Conservation (phyloP, 1,140 invertebrate species). For the Drosophila ficusphila region DNA sequence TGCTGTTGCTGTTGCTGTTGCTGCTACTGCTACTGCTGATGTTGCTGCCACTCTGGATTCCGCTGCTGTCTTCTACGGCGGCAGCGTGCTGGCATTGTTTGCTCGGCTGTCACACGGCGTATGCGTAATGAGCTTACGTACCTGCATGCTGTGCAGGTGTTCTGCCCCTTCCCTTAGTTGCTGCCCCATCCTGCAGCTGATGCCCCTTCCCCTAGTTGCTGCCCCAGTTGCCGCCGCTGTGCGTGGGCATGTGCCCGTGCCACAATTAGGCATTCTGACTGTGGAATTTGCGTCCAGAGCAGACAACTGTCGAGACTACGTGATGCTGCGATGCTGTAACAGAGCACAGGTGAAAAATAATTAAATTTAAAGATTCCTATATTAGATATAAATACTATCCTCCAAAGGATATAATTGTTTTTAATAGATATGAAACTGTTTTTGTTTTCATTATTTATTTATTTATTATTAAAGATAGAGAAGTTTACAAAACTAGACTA, state of each 20-base stretch:
- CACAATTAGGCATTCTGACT: slow-evolving; percentile 76
- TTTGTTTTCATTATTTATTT: no score
- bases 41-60: slow-evolving; percentile 44
- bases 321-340: slow-evolving; percentile 27
- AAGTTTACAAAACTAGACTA: no score
- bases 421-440: no score
- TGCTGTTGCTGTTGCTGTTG: slow-evolving; percentile 25
- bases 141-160: slow-evolving; percentile 39
- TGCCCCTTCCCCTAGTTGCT: slow-evolving; percentile 5
- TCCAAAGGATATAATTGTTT: no score
- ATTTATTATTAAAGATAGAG: no score
- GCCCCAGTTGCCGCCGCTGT: slow-evolving; percentile 2
- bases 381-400: no score
- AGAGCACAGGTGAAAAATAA: no score
- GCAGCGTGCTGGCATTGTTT: slow-evolving; percentile 61
- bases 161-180: slow-evolving; percentile 10
- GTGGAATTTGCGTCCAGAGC: slow-evolving; percentile 40
- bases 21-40: neutral
- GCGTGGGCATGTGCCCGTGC: slow-evolving; percentile 48
- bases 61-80: slow-evolving; percentile 23
- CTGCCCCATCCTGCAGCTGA: slow-evolving; percentile 8
- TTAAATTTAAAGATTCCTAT: neutral
- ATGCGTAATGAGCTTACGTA: slow-evolving; percentile 74
- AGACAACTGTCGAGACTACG: slow-evolving; percentile 46
- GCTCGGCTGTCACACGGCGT: slow-evolving; percentile 61